A percentile compares a stretch with the other conserved stretches of the same genome.
Evolutionary conservation across 2,888 invertebrate genomes (phyloP).

Genomic region (Tenthredo notha): DNA sequence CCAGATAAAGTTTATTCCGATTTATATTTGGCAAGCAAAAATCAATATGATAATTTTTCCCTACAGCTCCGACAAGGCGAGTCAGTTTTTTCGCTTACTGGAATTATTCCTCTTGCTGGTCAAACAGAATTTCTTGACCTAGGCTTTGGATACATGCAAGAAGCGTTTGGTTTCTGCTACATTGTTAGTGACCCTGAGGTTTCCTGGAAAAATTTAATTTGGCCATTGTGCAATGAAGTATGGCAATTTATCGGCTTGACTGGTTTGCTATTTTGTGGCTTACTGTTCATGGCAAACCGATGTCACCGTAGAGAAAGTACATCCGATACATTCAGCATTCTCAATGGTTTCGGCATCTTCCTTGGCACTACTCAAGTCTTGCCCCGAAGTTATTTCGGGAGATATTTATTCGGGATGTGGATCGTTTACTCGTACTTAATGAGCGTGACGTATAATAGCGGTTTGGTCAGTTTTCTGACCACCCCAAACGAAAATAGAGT

Average conservation of each 20-base stretch:
- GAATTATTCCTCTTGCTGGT: background rate
- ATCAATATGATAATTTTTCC: background rate
- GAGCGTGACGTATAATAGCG: conserved; percentile 16
- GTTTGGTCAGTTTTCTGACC: conserved; percentile 48
- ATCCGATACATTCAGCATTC: background rate
- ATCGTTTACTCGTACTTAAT: conserved; percentile 22
- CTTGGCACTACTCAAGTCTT: background rate
- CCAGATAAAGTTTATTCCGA: background rate
- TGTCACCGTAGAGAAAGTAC: background rate
- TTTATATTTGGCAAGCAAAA: background rate
- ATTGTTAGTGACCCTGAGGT: background rate
- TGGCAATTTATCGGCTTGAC: background rate
- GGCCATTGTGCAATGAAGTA: background rate
- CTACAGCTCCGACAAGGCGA: background rate
- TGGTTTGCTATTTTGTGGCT: background rate
- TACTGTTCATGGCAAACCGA: background rate
- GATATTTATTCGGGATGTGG: conserved; percentile 36
- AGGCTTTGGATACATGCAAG: conserved; percentile 10
- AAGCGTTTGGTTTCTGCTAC: conserved; percentile 24
- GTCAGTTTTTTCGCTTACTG: background rate
- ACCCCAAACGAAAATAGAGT: background rate
- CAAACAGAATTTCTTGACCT: background rate
- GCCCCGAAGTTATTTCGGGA: background rate
- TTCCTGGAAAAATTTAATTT: conserved; percentile 18
- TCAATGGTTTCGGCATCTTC: conserved; percentile 11